These are phyloP conservation scores for Vespertilio murinus DNA, from an alignment of 2,797 vertebrate genomes.

Conservation along the genomic window DNA sequence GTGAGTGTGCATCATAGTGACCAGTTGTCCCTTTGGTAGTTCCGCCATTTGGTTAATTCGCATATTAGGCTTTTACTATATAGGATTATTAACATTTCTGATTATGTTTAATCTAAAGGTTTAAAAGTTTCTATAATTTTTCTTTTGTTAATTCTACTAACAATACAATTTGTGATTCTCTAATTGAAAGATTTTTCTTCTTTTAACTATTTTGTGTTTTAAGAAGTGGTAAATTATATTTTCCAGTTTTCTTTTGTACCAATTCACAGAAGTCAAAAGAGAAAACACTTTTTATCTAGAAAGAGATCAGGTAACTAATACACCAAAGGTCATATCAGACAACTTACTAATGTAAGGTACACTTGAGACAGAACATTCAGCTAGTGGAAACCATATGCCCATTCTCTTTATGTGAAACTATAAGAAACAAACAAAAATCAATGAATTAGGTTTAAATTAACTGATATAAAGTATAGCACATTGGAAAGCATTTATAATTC, in stretches of 20 bases:
- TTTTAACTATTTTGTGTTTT: not conserved
- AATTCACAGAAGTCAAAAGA: not conserved
- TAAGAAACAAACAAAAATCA: not conserved
- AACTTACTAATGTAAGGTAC: not conserved
- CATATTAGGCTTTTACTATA: no score
- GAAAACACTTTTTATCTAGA: not conserved
- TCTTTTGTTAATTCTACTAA: constrained; percentile 5
- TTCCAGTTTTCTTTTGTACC: not conserved
- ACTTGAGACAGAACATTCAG: not conserved
- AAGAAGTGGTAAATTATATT: not conserved
- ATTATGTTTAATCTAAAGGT: not conserved
- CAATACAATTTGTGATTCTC: not conserved
- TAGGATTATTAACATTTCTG: not conserved
- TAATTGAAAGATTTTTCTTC: not conserved
- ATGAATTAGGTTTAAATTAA: not conserved
- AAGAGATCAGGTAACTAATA: not conserved
- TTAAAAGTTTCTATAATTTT: not conserved
- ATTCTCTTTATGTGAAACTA: not conserved
- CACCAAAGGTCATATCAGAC: not conserved
- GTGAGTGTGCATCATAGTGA: no score
- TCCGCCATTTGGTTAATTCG: no score
- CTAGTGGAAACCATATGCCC: not conserved
- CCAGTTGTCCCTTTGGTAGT: no score
- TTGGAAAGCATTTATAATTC: not conserved
- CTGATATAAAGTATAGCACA: not conserved